Percentiles rank a stretch among this genome's conserved stretches.
Evolutionary conservation across 2,888 invertebrate genomes (phyloP).

Genomic region (Clivina fossor): DNA sequence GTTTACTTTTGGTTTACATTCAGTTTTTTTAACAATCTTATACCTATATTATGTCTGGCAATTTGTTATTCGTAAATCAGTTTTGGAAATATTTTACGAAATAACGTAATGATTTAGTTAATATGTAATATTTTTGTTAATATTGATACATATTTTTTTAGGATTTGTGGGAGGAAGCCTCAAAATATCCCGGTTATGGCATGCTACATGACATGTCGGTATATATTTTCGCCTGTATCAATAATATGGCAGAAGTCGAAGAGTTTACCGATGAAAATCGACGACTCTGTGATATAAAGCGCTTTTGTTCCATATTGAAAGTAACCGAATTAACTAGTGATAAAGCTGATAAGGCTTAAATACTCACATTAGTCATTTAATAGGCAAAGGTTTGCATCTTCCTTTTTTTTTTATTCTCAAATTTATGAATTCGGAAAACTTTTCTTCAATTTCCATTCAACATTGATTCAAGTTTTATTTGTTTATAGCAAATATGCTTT

Average conservation of each 20-base stretch:
- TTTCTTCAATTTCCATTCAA: no score
- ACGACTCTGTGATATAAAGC: slow-evolving; percentile 81
- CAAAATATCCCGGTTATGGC: slow-evolving; percentile 77
- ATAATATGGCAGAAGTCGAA: slow-evolving; percentile 76
- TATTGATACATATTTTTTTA: slow-evolving; percentile 52
- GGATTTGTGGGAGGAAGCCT: slow-evolving; percentile 85
- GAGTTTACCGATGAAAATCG: slow-evolving; percentile 84
- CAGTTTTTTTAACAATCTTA: slow-evolving; percentile 1
- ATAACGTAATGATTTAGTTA: background rate
- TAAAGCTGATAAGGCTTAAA: slow-evolving; percentile 77
- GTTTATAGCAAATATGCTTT: no score
- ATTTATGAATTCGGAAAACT: no score
- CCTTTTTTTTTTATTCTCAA: no score
- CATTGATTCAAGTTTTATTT: no score
- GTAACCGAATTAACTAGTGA: slow-evolving; percentile 76
- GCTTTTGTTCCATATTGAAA: slow-evolving; percentile 78
- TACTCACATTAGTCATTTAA: slow-evolving; percentile 81
- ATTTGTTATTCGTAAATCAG: no score
- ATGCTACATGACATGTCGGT: slow-evolving; percentile 79
- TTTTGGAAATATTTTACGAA: background rate
- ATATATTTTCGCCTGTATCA: slow-evolving; percentile 82
- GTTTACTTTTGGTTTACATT: no score
- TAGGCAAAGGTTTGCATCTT: slow-evolving; percentile 93
- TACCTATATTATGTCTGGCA: no score
- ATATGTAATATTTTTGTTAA: background rate